Evolutionary conservation across 2,888 invertebrate species (phyloP), one percentile per base, ranked within the genome.

Genomic region (Drosophila aldrichi): DNA sequence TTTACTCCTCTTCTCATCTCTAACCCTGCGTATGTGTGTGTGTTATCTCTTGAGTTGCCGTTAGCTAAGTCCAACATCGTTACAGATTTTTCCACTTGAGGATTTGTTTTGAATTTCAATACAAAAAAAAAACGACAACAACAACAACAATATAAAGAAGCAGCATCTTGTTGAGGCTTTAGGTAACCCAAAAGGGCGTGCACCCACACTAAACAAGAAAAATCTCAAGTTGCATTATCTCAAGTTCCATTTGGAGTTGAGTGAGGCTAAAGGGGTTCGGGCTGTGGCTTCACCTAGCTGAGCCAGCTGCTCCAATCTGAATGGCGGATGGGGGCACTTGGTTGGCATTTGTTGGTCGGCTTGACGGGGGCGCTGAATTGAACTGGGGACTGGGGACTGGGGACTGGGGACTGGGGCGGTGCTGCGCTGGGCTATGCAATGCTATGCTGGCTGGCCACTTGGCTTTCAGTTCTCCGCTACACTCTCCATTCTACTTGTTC

Each of bases 181-280:
- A 34, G 64, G 44, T 58, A 59, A 29, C 22, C 32, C 40, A 60
- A 66, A 67, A 58, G 60, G 56, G 66, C 57, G 59, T 59, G 67
- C 75, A 75, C 56, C 71, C 74, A 54, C 63, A 55, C 58, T 57
- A 46, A 61, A 54, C 62, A 61, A 65, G 54, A 74, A 64, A 65
- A 66, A 67, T 77, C 79, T 77, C 75, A 77, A 78, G 79, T 79
- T 77, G 79, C 77, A 79, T 77, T 77, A 77, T 78, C 79, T 77
- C 77, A 75, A 77, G 79, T 77, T 79, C 65, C 77, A 79, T 72
- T 76, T 75, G 64, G 59, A 75, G 71, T 55, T 49, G 59, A 75
- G 71, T 51, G 49, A 49, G 46, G 43, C 64, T 38, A 67, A 70
- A 74, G 74, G 77, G 77, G 71, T 78, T 77, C 29, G 22, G 22